Base-by-base conservation (phyloP, 2,797 vertebrate species). In the Schizothorax lantsangensis region DNA sequence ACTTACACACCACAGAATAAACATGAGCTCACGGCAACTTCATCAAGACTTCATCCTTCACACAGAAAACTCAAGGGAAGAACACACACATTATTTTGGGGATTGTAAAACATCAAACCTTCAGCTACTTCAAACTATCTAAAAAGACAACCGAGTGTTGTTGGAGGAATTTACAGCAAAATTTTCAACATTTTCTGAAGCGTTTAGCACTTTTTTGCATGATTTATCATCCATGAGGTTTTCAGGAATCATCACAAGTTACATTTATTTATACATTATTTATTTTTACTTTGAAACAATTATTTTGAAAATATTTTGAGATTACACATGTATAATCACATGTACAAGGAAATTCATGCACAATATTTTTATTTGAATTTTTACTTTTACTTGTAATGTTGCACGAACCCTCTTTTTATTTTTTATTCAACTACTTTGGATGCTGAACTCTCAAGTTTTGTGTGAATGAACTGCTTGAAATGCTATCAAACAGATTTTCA, bases 1-100 rank as follows among this genome's bases (percentile, higher is more conserved):
- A 85, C 82, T 84, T 87, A 73, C 86, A 86, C 81, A 77, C 86
- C 88, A 83, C 83, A 85, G 87, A 74, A 73, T 80, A 82, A 85
- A 89, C 83, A 81, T 33, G 30, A 71, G 40, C 52, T 69, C 45
- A 26, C 26, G 2, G 52, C 26, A 69, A 80, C 77, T 80, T 85
- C 36, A 85, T 85, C 84, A 85, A 73, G 36, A 73, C 38, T 79
- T 59, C 78, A 79, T 79, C 75, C 57, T 75, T 66, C 26, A 17
- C 71, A 62, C 19, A 26, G 49, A 43, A 74, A 83, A 83, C 81
- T 47, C 81, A 15, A 68, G 66, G 33, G 30, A 68, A 36, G 66
- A 68, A 36, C 66, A 68, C 64, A 26, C 64, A 6, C 49, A 59
- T 45, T 0, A 78, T 78, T 78, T 57, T 17, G 36, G 12, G 21